Base-by-base conservation (phyloP, 1,140 invertebrate species). In the Rhysida immarginata region DNA sequence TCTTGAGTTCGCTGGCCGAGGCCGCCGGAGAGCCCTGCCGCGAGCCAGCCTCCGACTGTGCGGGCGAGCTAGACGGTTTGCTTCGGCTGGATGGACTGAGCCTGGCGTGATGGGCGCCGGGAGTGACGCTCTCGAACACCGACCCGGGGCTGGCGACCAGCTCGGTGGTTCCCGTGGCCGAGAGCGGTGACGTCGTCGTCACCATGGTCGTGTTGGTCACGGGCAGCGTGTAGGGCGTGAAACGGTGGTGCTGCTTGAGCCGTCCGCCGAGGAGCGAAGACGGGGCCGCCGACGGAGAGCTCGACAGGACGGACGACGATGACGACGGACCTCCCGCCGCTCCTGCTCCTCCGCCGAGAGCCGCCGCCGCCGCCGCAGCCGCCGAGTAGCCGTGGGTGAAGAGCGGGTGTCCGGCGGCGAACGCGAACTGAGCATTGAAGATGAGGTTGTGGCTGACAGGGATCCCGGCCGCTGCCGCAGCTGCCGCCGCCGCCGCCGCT, bases 141-240 rank as follows among this genome's bases (percentile, higher is more conserved):
- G 84, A 86, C 1, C 83, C 83, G 51, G 78, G 54, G 41, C 55
- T 57, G n/a, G 23, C 35, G 41, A 51, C 35, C 21, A 45, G 54
- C 5, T 58, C 41, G 23, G n/a, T 56, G 24, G 66, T 52, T 63
- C 62, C 55, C 52, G 62, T 63, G 54, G 61, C 63, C 49, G 60
- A 61, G 58, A 55, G 64, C 52, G 63, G 68, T 55, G 54, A 68
- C 62, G 59, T 63, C 58, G 59, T 65, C 43, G 59, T 67, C 45
- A 57, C 64, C 58, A 66, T 66, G 13, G 64, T 64, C 18, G 71
- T 69, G 59, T 65, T 69, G 48, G 70, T 66, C 43, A 68, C 76
- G 0, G 85, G 85, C 58, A 90, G 65, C 18, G 83, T 82, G 72
- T 92, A 91, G 27, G 87, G 87, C 26, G 86, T 81, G 68, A 89